Evolutionary conservation across 2,113 vertebrate species (phyloP).

Genomic region (Athene noctua): DNA sequence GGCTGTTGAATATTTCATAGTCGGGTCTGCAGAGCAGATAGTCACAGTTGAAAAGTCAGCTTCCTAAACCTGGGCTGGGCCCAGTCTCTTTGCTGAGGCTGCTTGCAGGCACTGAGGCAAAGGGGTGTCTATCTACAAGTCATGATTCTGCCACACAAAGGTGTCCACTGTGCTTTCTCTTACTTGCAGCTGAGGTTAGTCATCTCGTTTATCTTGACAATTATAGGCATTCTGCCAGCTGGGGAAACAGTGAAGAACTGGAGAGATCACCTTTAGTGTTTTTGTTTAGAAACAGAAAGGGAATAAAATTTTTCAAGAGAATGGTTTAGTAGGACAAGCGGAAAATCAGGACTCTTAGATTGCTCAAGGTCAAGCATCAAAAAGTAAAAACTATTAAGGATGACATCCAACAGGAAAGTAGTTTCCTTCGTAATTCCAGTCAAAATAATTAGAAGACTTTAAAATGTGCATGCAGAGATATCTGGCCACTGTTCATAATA

Average conservation of each 20-base stretch:
- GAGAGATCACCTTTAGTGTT: neutral
- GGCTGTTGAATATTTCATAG: neutral
- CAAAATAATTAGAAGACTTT: neutral
- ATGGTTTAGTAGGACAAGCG: neutral
- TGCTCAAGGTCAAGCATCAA: neutral
- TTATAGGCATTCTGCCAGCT: neutral
- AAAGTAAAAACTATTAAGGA: neutral
- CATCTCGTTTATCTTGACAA: neutral
- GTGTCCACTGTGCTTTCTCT: neutral
- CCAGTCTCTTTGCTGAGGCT: neutral
- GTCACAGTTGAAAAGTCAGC: neutral
- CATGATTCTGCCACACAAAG: neutral
- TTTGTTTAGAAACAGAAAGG: slow-evolving; percentile 14
- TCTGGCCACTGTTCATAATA: neutral
- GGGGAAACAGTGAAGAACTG: neutral
- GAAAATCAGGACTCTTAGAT: neutral
- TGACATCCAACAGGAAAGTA: neutral
- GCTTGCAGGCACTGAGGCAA: neutral
- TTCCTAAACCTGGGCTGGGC: neutral
- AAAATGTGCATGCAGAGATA: neutral
- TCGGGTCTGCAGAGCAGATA: neutral
- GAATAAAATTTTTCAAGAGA: slow-evolving; percentile 10
- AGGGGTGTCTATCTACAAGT: neutral
- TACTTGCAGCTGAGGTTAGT: neutral
- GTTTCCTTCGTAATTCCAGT: neutral